phyloP scores from a whole-genome alignment of 2,113 vertebrate species.

The Verasper variegatus region DNA sequence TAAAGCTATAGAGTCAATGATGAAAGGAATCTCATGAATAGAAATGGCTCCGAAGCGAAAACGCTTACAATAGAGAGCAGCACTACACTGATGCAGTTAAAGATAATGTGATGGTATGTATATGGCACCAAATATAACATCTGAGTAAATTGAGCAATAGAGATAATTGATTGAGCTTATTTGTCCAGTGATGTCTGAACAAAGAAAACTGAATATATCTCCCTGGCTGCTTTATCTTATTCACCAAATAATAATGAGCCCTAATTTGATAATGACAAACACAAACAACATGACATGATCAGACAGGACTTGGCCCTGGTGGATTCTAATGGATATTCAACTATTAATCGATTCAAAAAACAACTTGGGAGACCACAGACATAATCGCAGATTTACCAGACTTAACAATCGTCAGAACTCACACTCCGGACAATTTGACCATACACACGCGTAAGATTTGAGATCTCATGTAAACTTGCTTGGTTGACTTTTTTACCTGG shows the following conservation, averaged over 20 bases:
- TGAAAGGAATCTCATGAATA: conserved; percentile 69
- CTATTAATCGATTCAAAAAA: too few species aligned
- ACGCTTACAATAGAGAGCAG: conserved; percentile 1
- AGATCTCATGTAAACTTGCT: too few species aligned
- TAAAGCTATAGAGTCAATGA: conserved; percentile 59
- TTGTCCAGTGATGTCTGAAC: conserved; percentile 25
- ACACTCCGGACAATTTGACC: too few species aligned
- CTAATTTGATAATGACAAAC: not conserved
- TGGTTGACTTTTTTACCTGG: conserved; percentile 85
- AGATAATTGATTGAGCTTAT: conserved; percentile 33
- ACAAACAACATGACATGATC: not conserved
- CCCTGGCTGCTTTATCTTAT: conserved; percentile 11
- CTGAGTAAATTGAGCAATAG: not conserved
- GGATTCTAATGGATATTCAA: too few species aligned
- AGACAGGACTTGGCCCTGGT: too few species aligned
- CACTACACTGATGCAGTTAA: conserved; percentile 10
- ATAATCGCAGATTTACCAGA: too few species aligned
- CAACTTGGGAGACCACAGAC: too few species aligned
- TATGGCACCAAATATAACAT: conserved; percentile 24
- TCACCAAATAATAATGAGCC: not conserved
- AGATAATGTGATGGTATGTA: conserved; percentile 16
- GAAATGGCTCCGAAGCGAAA: conserved; percentile 44
- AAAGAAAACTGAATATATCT: conserved; percentile 21
- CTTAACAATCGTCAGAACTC: too few species aligned
- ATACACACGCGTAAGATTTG: too few species aligned